These are phyloP conservation scores for Phenganax stokvisi DNA, from an alignment of 92 coral and sea anemone genomes.

Conservation along the genomic window DNA sequence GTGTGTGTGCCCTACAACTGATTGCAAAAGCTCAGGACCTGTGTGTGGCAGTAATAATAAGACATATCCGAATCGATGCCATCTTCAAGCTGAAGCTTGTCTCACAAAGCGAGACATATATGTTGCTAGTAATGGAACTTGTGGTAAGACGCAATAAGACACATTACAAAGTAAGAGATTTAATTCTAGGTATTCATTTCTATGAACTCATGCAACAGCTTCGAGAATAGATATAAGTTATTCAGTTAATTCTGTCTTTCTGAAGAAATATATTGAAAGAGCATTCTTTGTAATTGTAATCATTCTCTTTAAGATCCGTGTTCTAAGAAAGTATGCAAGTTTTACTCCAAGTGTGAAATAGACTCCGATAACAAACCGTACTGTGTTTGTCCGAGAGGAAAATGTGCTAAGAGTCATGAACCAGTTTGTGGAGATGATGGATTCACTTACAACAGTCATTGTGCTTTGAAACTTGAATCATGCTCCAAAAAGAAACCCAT, in stretches of 20 bases:
- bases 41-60: constrained; percentile 78
- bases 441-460: constrained; percentile 63
- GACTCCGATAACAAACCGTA: constrained; percentile 64
- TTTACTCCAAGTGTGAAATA: constrained; percentile 74
- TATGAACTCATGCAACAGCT: not conserved
- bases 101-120: constrained; percentile 39
- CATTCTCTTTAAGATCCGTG: constrained; percentile 43
- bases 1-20: constrained; percentile 70
- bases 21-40: constrained; percentile 59
- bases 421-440: constrained; percentile 88
- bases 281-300: not conserved
- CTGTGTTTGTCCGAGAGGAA: constrained; percentile 63
- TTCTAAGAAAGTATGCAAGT: constrained; percentile 61
- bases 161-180: not conserved
- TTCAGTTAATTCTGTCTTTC: too few species aligned
- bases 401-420: constrained; percentile 64
- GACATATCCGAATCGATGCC: constrained; percentile 69
- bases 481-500: constrained; percentile 58
- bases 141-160: constrained; percentile 57
- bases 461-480: constrained; percentile 64
- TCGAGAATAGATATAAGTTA: too few species aligned
- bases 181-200: not conserved
- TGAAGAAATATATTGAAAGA: too few species aligned
- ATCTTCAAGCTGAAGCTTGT: constrained; percentile 68
- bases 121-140: constrained; percentile 56